Evolutionary conservation across 1,140 invertebrate genomes (phyloP).

Genomic region (Magallana ariakensis): DNA sequence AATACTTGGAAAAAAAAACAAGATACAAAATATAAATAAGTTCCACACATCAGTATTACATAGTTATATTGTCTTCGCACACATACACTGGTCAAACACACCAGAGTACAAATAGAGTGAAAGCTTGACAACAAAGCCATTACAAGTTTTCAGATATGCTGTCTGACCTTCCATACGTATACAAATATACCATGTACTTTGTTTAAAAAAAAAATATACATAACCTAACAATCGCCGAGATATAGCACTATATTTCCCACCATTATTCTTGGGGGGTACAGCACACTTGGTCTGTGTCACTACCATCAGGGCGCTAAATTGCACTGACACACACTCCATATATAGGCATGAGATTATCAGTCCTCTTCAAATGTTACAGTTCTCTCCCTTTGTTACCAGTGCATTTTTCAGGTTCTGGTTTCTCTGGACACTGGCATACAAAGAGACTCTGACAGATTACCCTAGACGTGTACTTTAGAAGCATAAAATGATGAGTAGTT

Average conservation of each 20-base stretch:
- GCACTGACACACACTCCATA: not conserved
- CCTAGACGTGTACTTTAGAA: conserved; percentile 13
- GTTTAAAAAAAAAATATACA: not conserved
- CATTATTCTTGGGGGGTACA: not conserved
- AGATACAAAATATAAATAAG: conserved; percentile 8
- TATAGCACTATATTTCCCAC: not conserved
- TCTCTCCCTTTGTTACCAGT: not conserved
- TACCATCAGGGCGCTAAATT: not conserved
- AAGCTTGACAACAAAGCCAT: too few relatives aligned
- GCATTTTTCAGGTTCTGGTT: not conserved
- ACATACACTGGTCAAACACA: not conserved
- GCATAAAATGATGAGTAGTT: not conserved
- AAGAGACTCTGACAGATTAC: not conserved
- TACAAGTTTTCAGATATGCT: too few relatives aligned
- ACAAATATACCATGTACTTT: not conserved
- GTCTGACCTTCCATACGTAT: not conserved
- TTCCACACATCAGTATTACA: not conserved
- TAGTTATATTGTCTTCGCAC: not conserved
- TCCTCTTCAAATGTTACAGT: not conserved
- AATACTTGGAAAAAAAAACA: conserved; percentile 10
- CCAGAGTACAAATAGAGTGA: too few relatives aligned
- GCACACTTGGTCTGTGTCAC: not conserved
- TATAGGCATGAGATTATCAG: not conserved
- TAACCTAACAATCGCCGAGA: not conserved
- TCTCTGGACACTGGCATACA: not conserved